Evolutionary conservation across 1,140 invertebrate species (phyloP), one percentile per base, ranked within the genome.

Genomic region (Hyles vespertilio): DNA sequence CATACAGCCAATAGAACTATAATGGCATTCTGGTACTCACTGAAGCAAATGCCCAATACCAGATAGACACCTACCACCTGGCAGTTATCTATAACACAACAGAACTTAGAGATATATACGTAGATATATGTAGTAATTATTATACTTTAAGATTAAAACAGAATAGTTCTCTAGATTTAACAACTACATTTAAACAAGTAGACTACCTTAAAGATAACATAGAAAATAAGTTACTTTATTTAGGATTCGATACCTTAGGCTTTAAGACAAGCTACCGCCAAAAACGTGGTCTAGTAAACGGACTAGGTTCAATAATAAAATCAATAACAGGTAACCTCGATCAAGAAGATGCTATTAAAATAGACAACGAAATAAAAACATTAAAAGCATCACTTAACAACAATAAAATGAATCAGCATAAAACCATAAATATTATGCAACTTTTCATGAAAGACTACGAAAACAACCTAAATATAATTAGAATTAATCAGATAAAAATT

Each of bases 191-290:
- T 40, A 57, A 33, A 8, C 65, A 68, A 51, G 65, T 69, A 64
- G 58, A 62, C 53, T 67, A 67, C 48, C 12, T 61, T 12, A 63
- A 65, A 51, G 50, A 66, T 53, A 64, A 7, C 32, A 67, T 67
- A 68, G 61, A 68, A 66, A 70, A 54, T 70, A 70, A 59, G 45
- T 52, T 72, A 65, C 11, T 59, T 22, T 64, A 65, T 49, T 54
- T 65, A 71, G 65, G 69, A 49, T 56, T 55, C n/a, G 46, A 65
- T 59, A 52, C 22, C 3, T 36, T 63, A 59, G 59, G 63, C 33
- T 59, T 68, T 63, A 59, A 49, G 9, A 33, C 49, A 3, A 55
- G 22, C 34, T 54, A 49, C n/a, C 12, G 59, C 32, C 11, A 56
- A 11, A 64, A 59, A 56, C 47, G 57, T 11, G 53, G 53, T 1